Evolutionary conservation across 1,140 invertebrate species (phyloP).

Genomic region (Amyelois transitella): DNA sequence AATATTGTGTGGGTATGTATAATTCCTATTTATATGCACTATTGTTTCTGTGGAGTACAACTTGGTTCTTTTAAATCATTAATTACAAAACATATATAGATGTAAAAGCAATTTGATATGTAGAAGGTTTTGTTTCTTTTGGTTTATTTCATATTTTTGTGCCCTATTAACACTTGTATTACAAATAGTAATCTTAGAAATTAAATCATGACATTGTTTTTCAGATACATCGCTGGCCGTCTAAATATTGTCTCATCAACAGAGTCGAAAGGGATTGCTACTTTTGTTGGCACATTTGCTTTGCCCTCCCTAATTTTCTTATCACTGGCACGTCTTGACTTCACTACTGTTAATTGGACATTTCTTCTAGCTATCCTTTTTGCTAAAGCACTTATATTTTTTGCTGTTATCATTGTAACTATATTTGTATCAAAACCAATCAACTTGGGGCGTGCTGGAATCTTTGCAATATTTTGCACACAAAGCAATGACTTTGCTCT

Average conservation of each 20-base stretch:
- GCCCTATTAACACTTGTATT: too few relatives aligned
- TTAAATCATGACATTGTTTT: conserved; percentile 26
- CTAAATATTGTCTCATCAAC: conserved; percentile 87
- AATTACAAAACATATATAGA: too few relatives aligned
- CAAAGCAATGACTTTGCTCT: conserved; percentile 99
- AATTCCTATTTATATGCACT: not conserved
- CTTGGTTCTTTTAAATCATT: too few relatives aligned
- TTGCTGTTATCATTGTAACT: conserved; percentile 86
- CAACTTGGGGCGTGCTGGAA: conserved; percentile 88
- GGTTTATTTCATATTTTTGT: too few relatives aligned
- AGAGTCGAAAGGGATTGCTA: conserved; percentile 93
- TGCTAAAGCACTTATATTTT: conserved; percentile 91
- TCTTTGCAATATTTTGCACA: conserved; percentile 96
- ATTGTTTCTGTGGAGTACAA: not conserved
- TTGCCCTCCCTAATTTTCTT: conserved; percentile 94
- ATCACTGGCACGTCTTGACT: conserved; percentile 90
- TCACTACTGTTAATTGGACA: conserved; percentile 90
- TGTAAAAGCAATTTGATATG: too few relatives aligned
- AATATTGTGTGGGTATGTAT: conserved; percentile 88
- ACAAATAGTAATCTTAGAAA: not conserved
- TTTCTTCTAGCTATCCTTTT: conserved; percentile 91
- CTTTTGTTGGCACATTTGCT: conserved; percentile 95
- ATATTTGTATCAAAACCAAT: conserved; percentile 85
- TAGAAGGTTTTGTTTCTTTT: too few relatives aligned
- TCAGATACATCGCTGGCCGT: conserved; percentile 91